Conservation (phyloP, 1,140 invertebrate genomes). For the Popillia japonica region DNA sequence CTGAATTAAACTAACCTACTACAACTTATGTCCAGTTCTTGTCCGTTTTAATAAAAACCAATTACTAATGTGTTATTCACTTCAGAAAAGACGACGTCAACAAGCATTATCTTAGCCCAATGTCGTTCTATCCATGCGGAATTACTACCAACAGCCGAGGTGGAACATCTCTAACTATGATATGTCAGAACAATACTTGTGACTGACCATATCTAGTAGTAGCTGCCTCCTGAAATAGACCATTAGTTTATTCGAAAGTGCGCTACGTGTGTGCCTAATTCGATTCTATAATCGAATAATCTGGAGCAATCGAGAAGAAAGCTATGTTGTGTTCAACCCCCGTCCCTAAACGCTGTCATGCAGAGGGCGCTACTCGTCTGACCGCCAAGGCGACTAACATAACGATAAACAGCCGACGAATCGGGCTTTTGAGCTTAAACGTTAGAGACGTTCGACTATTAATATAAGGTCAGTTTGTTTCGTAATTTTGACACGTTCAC, state of each 20-base stretch:
- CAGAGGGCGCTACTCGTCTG: background rate
- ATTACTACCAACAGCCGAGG: too few relatives aligned
- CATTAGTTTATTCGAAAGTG: background rate
- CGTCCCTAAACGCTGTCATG: background rate
- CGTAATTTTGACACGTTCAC: conserved; percentile 46
- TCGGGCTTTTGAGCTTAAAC: conserved; percentile 41
- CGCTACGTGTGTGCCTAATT: background rate
- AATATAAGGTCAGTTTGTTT: conserved; percentile 42
- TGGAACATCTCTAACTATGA: background rate
- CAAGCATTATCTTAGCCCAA: too few relatives aligned
- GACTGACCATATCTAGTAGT: background rate
- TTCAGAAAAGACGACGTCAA: too few relatives aligned
- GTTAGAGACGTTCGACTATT: conserved; percentile 48
- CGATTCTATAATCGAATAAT: conserved; percentile 7
- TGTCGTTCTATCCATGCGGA: too few relatives aligned
- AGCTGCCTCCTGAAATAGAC: background rate
- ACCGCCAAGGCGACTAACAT: conserved; percentile 8
- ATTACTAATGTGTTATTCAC: too few relatives aligned
- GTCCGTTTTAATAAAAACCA: too few relatives aligned
- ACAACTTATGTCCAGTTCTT: too few relatives aligned
- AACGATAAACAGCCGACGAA: conserved; percentile 48
- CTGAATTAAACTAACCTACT: too few relatives aligned
- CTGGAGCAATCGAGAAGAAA: conserved; percentile 48
- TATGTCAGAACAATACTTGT: background rate
- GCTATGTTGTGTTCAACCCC: conserved; percentile 19